Evolutionary conservation across 2,113 vertebrate species (phyloP), one percentile per base, ranked within the genome.

Genomic region (Apeltes quadracus): DNA sequence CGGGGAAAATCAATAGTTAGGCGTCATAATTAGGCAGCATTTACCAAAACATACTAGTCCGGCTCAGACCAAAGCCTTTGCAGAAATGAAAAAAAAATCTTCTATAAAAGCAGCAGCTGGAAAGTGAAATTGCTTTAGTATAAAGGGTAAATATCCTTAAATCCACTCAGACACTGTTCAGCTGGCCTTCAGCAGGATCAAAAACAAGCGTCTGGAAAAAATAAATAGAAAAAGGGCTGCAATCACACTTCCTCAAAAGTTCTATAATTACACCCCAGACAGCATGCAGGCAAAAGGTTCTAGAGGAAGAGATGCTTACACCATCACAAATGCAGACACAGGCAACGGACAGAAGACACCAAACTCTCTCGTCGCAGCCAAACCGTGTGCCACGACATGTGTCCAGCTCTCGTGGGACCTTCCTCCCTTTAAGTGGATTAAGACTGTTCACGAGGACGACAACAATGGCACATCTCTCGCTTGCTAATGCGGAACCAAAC

Each of bases 1-100:
- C 41, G 59, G 78, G 56, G 57, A 59, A 50, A 84, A 92, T 89
- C 87, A 75, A 89, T 87, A 80, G 44, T 73, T 57, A 57, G 11
- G 68, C 11, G 0, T 34, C 27, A 25, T 29, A n/a, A 39, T n/a
- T n/a, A 15, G 36, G 23, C 61, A 46, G 43, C 34, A 69, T 70
- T 61, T 29, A 63, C 58, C 36, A 50, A 25, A 64, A 64, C 32
- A 67, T 72, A 53, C 5, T 39, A 41, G 36, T 50, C 51, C 59
- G 22, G 29, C 34, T 61, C 23, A 65, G 3, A 14, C 32, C 69
- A 55, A 64, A 51, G 13, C 23, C 55, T 20, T 10, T 61, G 59
- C 1, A 1, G 38, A 57, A 53, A 20, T 34, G 6, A 59, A 61
- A 69, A 58, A 79, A 51, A 63, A n/a, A n/a, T n/a, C 18, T n/a